A percentile compares a stretch with the other conserved stretches of the same genome.
Evolutionary conservation across 2,888 invertebrate genomes (phyloP).

Genomic region (Epinotia ramella): DNA sequence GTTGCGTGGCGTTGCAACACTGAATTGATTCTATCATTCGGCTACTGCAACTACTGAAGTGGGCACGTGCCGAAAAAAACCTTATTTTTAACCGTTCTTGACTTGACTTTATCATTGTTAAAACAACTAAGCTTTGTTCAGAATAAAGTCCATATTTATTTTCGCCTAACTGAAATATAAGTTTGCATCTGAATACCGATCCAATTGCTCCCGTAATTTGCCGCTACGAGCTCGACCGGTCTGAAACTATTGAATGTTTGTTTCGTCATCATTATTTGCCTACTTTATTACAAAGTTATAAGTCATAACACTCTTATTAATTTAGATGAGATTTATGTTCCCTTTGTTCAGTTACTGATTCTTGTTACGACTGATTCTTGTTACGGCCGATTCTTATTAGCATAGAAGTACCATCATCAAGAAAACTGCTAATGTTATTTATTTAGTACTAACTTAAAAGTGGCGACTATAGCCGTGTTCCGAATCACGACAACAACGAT

Average conservation of each 20-base stretch:
- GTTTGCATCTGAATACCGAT: not conserved
- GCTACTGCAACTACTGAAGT: conserved; percentile 51
- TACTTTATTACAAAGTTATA: conserved; percentile 33
- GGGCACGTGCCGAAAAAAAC: conserved; percentile 62
- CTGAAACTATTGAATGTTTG: conserved; percentile 57
- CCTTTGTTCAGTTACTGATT: no score
- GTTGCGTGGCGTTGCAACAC: conserved; percentile 57
- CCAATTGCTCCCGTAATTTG: conserved; percentile 62
- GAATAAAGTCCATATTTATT: not conserved
- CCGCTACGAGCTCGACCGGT: conserved; percentile 66
- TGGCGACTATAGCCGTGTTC: no score
- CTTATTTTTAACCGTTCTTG: not conserved
- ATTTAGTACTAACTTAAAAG: no score
- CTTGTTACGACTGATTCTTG: no score
- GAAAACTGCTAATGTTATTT: no score
- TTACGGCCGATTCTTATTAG: no score
- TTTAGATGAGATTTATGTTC: no score
- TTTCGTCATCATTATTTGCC: conserved; percentile 47
- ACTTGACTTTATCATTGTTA: not conserved
- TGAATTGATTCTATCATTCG: conserved; percentile 59
- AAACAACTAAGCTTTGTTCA: not conserved
- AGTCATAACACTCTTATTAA: not conserved
- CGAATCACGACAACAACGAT: no score
- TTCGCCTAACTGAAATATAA: not conserved
- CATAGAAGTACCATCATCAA: no score